These are phyloP conservation scores for Lepus europaeus DNA, from an alignment of 2,113 vertebrate species.

Conservation along the genomic window DNA sequence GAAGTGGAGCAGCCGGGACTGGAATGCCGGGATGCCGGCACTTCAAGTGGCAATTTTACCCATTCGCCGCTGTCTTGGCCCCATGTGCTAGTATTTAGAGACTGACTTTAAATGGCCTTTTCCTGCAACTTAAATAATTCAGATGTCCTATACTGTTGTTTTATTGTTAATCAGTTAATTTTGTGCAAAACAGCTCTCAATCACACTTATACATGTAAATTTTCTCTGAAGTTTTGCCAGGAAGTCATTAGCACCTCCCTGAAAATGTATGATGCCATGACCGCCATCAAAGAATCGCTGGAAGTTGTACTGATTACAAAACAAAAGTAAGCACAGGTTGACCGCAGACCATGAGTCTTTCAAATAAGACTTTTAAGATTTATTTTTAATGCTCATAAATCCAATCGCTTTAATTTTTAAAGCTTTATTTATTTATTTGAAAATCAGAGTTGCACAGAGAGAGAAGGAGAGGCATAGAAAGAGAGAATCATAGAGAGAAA, in stretches of 20 bases:
- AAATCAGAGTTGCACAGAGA: not conserved
- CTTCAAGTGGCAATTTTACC: too few relatives aligned
- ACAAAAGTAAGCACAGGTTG: not conserved
- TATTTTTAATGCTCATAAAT: too few relatives aligned
- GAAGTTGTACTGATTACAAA: not conserved
- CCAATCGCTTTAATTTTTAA: too few relatives aligned
- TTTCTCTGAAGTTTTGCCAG: not conserved
- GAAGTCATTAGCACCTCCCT: not conserved
- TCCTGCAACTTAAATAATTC: not conserved
- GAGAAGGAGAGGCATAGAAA: too few relatives aligned
- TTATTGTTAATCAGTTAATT: not conserved
- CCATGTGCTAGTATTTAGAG: not conserved
- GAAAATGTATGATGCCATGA: not conserved
- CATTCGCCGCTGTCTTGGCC: too few relatives aligned
- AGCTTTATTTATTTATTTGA: not conserved
- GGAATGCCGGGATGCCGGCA: too few relatives aligned
- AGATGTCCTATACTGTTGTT: not conserved
- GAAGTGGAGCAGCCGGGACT: too few relatives aligned
- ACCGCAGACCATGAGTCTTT: too few relatives aligned
- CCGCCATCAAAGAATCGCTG: not conserved
- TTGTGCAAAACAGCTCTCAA: not conserved
- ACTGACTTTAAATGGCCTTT: conserved; percentile 12
- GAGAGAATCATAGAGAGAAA: too few relatives aligned
- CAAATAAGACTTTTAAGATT: too few relatives aligned
- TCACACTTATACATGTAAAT: not conserved